Evolutionary conservation across 2,113 vertebrate species (phyloP).

Genomic region (Theristicus caerulescens): DNA sequence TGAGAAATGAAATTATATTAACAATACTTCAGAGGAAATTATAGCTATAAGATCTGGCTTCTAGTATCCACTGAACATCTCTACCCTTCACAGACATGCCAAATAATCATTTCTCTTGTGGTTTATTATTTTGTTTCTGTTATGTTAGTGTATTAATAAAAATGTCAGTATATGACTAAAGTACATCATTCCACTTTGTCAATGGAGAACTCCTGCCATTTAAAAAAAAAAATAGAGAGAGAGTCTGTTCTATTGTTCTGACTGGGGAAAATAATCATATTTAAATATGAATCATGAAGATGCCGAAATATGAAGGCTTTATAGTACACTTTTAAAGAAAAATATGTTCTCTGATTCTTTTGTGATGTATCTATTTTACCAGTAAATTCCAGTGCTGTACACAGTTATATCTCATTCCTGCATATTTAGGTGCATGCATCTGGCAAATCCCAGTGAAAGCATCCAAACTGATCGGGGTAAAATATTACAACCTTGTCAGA

Average conservation of each 20-base stretch:
- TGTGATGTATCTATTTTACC: constrained; percentile 33
- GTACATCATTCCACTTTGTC: neutral
- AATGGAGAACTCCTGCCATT: neutral
- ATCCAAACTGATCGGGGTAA: constrained; percentile 25
- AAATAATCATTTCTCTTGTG: neutral
- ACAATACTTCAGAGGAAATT: neutral
- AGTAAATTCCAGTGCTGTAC: constrained; percentile 19
- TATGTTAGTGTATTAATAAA: neutral
- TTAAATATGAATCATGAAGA: constrained; percentile 42
- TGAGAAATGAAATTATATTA: neutral
- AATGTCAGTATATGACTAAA: neutral
- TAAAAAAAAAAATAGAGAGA: neutral
- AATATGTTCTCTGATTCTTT: constrained; percentile 40
- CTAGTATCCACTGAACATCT: neutral
- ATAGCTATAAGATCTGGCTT: neutral
- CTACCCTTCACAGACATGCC: neutral
- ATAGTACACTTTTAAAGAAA: constrained; percentile 53
- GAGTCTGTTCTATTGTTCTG: neutral
- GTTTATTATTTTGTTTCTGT: neutral
- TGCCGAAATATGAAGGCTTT: constrained; percentile 54
- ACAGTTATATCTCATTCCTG: neutral
- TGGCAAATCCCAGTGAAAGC: constrained; percentile 51
- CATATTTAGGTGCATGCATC: neutral
- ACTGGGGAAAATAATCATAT: constrained; percentile 10
- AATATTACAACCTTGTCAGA: constrained; percentile 44